These are phyloP conservation scores for Drosophila leonis DNA, from an alignment of 2,888 invertebrate species.

Conservation along the genomic window DNA sequence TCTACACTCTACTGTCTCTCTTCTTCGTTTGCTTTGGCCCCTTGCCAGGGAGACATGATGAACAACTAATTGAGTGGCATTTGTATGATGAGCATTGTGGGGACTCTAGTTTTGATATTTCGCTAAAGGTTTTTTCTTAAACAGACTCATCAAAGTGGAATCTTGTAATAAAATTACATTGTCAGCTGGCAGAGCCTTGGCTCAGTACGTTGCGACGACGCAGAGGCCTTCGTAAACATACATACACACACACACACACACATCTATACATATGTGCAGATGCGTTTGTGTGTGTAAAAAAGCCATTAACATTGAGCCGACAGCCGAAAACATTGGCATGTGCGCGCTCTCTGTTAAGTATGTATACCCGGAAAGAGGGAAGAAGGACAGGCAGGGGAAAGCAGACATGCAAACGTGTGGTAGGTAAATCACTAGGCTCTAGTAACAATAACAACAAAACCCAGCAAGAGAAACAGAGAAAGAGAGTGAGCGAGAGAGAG, in stretches of 20 bases:
- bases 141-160: constrained; percentile 67
- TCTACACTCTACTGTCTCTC: not conserved
- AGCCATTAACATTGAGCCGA: constrained; percentile 70
- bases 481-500: constrained; percentile 8
- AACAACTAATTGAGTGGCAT: constrained; percentile 75
- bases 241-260: not conserved
- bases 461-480: constrained; percentile 1
- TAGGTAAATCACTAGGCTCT: constrained; percentile 55
- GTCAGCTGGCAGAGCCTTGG: constrained; percentile 57
- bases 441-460: constrained; percentile 36
- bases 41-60: constrained; percentile 60
- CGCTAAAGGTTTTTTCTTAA: constrained; percentile 32
- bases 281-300: constrained; percentile 30
- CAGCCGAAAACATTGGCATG: constrained; percentile 51
- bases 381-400: constrained; percentile 23
- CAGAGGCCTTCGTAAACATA: constrained; percentile 50
- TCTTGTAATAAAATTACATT: constrained; percentile 71
- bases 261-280: constrained; percentile 8
- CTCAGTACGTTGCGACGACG: constrained; percentile 30
- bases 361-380: constrained; percentile 32
- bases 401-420: constrained; percentile 41
- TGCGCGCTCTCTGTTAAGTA: constrained; percentile 56
- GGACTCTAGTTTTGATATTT: constrained; percentile 25
- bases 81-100: constrained; percentile 40
- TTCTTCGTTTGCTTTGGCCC: constrained; percentile 31